phyloP scores from a whole-genome alignment of 2,113 vertebrate genomes.

The Illadopsis cleaveri region DNA sequence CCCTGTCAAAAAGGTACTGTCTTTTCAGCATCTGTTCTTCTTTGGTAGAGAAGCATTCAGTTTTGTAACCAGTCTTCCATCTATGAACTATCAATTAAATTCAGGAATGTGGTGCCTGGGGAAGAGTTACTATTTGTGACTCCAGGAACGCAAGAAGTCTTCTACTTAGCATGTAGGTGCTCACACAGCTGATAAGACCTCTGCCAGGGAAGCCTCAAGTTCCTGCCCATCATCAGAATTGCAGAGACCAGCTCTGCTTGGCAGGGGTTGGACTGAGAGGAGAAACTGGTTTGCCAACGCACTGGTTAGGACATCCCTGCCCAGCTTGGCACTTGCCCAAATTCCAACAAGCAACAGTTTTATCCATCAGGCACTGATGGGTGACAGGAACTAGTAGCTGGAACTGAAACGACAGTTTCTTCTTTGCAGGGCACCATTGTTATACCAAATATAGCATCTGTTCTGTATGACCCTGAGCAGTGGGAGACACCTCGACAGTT shows the following conservation, averaged over 20 bases:
- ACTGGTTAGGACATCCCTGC: background rate
- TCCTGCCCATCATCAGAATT: background rate
- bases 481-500: constrained; percentile 67
- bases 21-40: background rate
- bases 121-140: background rate
- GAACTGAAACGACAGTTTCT: background rate
- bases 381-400: background rate
- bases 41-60: background rate
- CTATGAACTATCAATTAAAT: background rate
- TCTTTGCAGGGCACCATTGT: constrained; percentile 57
- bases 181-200: background rate
- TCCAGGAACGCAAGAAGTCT: background rate
- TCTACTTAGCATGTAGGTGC: background rate
- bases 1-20: constrained; percentile 30
- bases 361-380: background rate
- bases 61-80: background rate
- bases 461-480: constrained; percentile 53
- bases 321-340: background rate
- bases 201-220: background rate
- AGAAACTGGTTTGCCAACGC: background rate
- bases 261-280: background rate
- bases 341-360: background rate
- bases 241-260: background rate
- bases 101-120: background rate
- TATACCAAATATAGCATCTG: constrained; percentile 63